phyloP scores from a whole-genome alignment of 2,888 invertebrate genomes.

The Atethmia centrago region DNA sequence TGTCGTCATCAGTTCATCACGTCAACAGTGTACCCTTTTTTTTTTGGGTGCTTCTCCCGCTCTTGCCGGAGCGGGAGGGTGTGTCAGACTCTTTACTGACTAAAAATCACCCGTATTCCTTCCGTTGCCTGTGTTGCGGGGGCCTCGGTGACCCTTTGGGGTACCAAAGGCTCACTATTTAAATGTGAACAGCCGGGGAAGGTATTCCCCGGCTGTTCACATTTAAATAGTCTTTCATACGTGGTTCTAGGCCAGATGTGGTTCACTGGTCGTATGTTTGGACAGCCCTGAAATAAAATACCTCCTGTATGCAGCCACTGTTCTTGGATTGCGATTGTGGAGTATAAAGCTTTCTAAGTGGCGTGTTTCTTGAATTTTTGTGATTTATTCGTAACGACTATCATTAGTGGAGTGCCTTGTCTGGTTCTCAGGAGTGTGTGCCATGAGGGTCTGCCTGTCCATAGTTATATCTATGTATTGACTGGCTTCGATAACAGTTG shows the following conservation, averaged over 20 bases:
- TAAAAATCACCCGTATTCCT: too few species aligned
- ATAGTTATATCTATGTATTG: background rate
- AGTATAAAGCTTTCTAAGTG: constrained; percentile 47
- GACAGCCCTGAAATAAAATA: constrained; percentile 41
- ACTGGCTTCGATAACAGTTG: background rate
- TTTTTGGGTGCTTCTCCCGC: too few species aligned
- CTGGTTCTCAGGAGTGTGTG: background rate
- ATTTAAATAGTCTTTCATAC: background rate
- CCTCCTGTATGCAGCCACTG: constrained; percentile 17
- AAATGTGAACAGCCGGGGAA: too few species aligned
- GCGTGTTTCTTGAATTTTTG: constrained; percentile 41
- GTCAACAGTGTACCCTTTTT: background rate
- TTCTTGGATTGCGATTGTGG: constrained; percentile 32
- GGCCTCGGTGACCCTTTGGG: too few species aligned
- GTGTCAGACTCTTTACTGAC: too few species aligned
- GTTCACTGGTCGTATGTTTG: background rate
- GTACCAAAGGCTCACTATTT: too few species aligned
- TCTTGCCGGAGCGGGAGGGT: too few species aligned
- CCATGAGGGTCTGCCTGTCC: background rate
- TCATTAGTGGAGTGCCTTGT: constrained; percentile 20
- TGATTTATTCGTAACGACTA: constrained; percentile 25
- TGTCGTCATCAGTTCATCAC: background rate
- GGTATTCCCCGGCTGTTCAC: background rate
- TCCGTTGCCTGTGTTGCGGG: too few species aligned
- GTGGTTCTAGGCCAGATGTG: background rate